Evolutionary conservation across 2,797 vertebrate genomes (phyloP).

Genomic region (Danio choprae): DNA sequence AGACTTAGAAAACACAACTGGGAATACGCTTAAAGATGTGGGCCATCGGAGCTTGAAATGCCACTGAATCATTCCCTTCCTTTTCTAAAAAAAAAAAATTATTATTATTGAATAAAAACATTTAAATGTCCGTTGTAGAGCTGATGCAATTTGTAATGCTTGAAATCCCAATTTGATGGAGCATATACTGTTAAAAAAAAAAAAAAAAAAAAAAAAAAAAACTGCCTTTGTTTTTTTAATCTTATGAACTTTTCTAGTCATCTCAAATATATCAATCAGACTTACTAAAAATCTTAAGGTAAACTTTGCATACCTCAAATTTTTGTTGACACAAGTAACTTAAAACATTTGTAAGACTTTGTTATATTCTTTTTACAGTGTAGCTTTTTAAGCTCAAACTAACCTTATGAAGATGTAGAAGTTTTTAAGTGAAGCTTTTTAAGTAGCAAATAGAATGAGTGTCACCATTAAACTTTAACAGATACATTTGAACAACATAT

Average conservation of each 20-base stretch:
- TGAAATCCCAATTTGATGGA: background rate
- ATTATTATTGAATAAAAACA: too few species aligned
- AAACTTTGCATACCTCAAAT: background rate
- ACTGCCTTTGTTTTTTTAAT: too few species aligned
- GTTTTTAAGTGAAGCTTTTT: background rate
- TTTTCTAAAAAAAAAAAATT: background rate
- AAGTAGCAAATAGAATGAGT: background rate
- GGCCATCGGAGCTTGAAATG: background rate
- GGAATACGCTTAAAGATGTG: background rate
- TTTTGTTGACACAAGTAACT: too few species aligned
- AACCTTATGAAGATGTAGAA: background rate
- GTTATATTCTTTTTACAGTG: too few species aligned
- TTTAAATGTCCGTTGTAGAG: too few species aligned
- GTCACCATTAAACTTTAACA: background rate
- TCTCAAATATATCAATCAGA: too few species aligned
- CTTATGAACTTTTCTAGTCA: too few species aligned
- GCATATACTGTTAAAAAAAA: too few species aligned
- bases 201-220: too few species aligned
- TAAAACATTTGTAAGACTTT: too few species aligned
- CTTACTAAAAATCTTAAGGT: too few species aligned
- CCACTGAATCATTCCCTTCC: background rate
- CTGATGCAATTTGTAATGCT: background rate
- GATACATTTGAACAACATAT: background rate
- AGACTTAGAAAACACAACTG: conserved; percentile 7
- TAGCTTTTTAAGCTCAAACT: too few species aligned